phyloP scores from a whole-genome alignment of 2,888 invertebrate species.

The Platycheirus rosarum region DNA sequence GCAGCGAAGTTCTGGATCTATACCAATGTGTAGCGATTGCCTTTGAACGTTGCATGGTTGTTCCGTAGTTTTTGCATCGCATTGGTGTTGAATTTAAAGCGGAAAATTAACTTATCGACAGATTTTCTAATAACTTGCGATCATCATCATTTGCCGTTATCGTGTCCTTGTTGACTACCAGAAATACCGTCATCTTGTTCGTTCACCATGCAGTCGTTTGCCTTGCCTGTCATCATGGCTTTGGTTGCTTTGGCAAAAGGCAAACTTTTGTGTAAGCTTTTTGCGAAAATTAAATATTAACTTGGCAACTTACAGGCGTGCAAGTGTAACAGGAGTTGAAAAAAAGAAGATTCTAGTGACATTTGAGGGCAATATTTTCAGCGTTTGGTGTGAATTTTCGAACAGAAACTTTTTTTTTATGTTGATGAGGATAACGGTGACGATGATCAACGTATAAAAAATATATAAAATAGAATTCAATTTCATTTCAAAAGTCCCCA shows the following conservation, averaged over 20 bases:
- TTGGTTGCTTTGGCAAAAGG: constrained; percentile 42
- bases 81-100: constrained; percentile 63
- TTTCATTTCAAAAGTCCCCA: constrained; percentile 42
- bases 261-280: constrained; percentile 69
- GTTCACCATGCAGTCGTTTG: not conserved
- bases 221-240: not conserved
- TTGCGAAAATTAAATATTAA: constrained; percentile 73
- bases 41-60: constrained; percentile 31
- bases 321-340: constrained; percentile 40
- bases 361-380: constrained; percentile 62
- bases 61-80: constrained; percentile 31
- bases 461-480: constrained; percentile 64
- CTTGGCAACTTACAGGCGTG: constrained; percentile 64
- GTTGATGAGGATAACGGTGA: constrained; percentile 9
- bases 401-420: constrained; percentile 45
- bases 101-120: constrained; percentile 74
- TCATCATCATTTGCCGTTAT: constrained; percentile 46
- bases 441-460: constrained; percentile 55
- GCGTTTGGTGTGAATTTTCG: constrained; percentile 59
- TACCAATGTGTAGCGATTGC: constrained; percentile 3
- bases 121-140: constrained; percentile 70
- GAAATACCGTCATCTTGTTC: constrained; percentile 22
- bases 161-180: too few species aligned
- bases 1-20: constrained; percentile 10
- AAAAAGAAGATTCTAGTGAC: constrained; percentile 56